Conservation (phyloP, 2,888 invertebrate species). For the Stratiomys singularior region DNA sequence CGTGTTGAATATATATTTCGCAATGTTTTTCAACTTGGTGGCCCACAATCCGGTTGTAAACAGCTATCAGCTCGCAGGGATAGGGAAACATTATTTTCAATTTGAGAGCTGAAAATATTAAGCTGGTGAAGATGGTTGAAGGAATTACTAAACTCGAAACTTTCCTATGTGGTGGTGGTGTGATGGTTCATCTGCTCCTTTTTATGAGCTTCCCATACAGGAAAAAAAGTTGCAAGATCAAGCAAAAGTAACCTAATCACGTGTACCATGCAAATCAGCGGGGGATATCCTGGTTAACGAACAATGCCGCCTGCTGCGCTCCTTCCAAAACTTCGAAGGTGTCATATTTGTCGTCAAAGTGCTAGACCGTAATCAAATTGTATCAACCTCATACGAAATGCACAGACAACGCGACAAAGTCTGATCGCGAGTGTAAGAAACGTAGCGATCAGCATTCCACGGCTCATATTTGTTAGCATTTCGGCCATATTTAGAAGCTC, state of each 20-base stretch:
- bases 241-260: neutral
- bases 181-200: no score
- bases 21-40: no score
- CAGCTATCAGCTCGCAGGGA: no score
- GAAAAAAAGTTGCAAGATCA: no score
- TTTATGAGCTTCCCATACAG: no score
- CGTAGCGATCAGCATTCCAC: neutral
- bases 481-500: neutral
- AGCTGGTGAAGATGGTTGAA: no score
- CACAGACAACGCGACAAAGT: neutral
- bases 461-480: neutral
- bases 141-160: no score
- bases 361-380: constrained; percentile 11
- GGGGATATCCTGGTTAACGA: neutral
- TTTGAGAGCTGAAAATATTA: no score
- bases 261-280: neutral
- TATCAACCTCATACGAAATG: neutral
- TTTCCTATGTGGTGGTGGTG: no score
- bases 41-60: no score
- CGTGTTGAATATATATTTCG: no score
- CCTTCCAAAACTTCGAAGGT: neutral
- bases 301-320: neutral
- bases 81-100: no score
- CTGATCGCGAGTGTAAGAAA: neutral
- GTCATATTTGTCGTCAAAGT: constrained; percentile 6